Percentiles rank a stretch among this genome's conserved stretches.
Evolutionary conservation across 2,113 vertebrate genomes (phyloP).

Genomic region (Larimichthys crocea): DNA sequence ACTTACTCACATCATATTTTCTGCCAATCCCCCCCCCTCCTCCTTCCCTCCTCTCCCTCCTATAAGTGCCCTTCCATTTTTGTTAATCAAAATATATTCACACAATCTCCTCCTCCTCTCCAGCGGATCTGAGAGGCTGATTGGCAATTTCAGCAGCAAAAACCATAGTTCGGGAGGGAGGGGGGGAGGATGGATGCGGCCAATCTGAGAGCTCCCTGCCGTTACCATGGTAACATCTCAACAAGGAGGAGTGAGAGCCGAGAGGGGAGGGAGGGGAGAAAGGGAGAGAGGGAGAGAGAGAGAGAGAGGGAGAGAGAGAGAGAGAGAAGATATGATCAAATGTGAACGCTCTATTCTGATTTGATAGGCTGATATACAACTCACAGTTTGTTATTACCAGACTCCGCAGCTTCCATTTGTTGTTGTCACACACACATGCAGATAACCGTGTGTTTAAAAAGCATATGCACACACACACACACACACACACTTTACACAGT

Average conservation of each 20-base stretch:
- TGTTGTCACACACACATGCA: conserved; percentile 28
- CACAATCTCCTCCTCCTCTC: conserved; percentile 76
- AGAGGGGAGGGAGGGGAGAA: conserved; percentile 9
- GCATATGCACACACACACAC: neutral
- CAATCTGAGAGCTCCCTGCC: conserved; percentile 68
- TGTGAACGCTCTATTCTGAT: conserved; percentile 71
- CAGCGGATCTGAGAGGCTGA: conserved; percentile 79
- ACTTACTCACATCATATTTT: conserved; percentile 55
- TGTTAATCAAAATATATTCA: conserved; percentile 85
- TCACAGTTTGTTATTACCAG: conserved; percentile 65
- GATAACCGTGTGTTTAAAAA: conserved; percentile 22
- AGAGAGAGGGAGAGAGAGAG: neutral
- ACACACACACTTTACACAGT: conserved; percentile 8
- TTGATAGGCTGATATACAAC: conserved; percentile 73
- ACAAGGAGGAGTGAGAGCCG: conserved; percentile 70
- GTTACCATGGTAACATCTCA: conserved; percentile 81
- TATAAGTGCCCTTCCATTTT: conserved; percentile 77
- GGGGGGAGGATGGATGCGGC: conserved; percentile 61
- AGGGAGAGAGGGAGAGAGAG: neutral
- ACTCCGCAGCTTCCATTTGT: conserved; percentile 53
- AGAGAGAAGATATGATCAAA: conserved; percentile 66
- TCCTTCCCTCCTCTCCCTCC: conserved; percentile 39
- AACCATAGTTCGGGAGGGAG: conserved; percentile 63
- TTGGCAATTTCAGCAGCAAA: conserved; percentile 81
- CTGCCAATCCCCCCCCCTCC: conserved; percentile 34